Evolutionary conservation across 1,140 invertebrate species (phyloP), one percentile per base, ranked within the genome.

Genomic region (Panulirus ornatus): DNA sequence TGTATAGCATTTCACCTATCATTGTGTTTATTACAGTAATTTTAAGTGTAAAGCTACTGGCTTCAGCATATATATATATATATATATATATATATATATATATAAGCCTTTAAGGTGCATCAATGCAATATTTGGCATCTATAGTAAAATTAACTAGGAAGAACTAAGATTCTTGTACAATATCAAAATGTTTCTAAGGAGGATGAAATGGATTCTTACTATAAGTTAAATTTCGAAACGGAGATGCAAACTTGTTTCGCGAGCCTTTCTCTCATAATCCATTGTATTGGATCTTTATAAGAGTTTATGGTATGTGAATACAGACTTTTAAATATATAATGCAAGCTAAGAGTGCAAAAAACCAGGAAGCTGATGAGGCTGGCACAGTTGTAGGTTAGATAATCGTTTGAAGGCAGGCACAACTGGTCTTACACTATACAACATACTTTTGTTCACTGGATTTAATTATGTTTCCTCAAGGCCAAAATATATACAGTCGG

Each of bases 301-400:
- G 36, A 34, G 30, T 58, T 51, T 58, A 83, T 78, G 75, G 75
- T 78, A 78, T 44, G 40, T 78, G 44, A 40, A 78, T 47, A 78
- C 36, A 78, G 30, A 44, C 30, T 78, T 78, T 38, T 78, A 30
- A 78, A 40, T 66, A 27, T 83, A 83, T 66, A 66, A 83, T 63
- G 40, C 54, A 83, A 83, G 81, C 81, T 83, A 19, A 58, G 58
- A 63, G 81, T 83, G 79, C 51, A 38, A 38, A 83, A 83, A 36
- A 70, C 66, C 27, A 83, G 51, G 58, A 66, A 83, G 58, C 58
- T 83, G 38, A 83, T 83, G 51, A n/a, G 58, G 75, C 81, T 83
- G 81, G 81, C 81, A 40, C 36, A 22, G 81, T 66, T 66, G 81
- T 63, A 83, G 81, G 81, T 34, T 83, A 83, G 58, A 58, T 83